phyloP scores from a whole-genome alignment of 1,140 invertebrate genomes.

The Hyles euphorbiae region DNA sequence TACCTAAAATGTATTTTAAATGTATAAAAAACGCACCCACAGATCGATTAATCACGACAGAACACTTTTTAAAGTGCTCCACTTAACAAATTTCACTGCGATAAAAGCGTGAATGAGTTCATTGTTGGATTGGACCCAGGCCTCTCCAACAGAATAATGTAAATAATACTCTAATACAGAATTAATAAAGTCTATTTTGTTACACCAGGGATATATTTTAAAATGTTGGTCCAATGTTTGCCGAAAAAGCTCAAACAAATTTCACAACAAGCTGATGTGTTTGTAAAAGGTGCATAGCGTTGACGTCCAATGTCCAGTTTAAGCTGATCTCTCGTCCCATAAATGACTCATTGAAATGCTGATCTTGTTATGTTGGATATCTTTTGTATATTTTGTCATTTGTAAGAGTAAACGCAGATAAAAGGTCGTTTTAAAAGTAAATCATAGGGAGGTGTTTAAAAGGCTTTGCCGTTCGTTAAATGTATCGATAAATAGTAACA shows the following conservation, averaged over 20 bases:
- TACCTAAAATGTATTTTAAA: no score
- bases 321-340: constrained; percentile 11
- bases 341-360: neutral
- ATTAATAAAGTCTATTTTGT: neutral
- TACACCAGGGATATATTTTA: neutral
- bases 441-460: constrained; percentile 3
- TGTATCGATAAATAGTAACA: constrained; percentile 4
- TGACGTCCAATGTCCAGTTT: constrained; percentile 27
- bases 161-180: neutral
- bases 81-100: no score
- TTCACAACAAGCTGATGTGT: constrained; percentile 47
- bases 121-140: neutral
- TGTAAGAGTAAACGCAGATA: neutral
- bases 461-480: constrained; percentile 1
- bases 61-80: no score
- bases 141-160: neutral
- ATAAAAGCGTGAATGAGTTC: neutral
- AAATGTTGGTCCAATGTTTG: constrained; percentile 34
- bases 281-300: constrained; percentile 45
- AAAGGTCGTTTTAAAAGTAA: constrained; percentile 2
- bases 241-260: constrained; percentile 48
- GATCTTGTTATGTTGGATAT: constrained; percentile 5
- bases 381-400: neutral
- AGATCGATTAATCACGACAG: no score
- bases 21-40: no score